Evolutionary conservation across 2,888 invertebrate genomes (phyloP), one percentile per base, ranked within the genome.

Genomic region (Pollenia amentaria): DNA sequence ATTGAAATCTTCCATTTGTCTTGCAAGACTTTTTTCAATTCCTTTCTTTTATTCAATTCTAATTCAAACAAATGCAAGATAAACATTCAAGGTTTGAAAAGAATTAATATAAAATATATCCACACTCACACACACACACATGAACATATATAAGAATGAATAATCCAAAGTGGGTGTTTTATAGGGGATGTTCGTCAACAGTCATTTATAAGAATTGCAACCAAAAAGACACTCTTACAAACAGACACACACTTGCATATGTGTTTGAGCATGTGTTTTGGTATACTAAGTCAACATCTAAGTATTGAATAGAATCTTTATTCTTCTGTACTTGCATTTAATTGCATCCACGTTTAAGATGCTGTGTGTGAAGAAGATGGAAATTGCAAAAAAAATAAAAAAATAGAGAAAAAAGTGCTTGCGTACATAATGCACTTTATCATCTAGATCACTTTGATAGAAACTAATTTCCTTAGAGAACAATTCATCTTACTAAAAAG

Each of bases 391-490:
- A n/a, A n/a, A 75, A 70, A 73, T 73, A 40, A 42, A 46, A 44
- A 53, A 64, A 46, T 55, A 21, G 18, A 21, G 8, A 44, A 60
- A 44, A 53, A 67, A 40, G 42, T 48, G 62, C 48, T 75, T 60
- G 64, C 53, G 76, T 69, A 70, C 80, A 81, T 78, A 29, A 72
- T 85, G 69, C 70, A 76, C 79, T 86, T 83, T 79, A 86, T 83
- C 86, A 79, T 70, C 83, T 76, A 70, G 76, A 80, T 83, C 65
- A 76, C 76, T 72, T 83, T 79, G 76, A 86, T 83, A 80, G 83
- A 86, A 86, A 86, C 79, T 79, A 80, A 79, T 86, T 86, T 83
- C 86, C 86, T 86, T 83, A 76, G 86, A 83, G 86, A 79, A 76
- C 79, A 76, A 29, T 86, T 83, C 83, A 76, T 86, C 86, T 86